Conservation (phyloP, 2,113 vertebrate species). For the Telmatochromis brichardi region DNA sequence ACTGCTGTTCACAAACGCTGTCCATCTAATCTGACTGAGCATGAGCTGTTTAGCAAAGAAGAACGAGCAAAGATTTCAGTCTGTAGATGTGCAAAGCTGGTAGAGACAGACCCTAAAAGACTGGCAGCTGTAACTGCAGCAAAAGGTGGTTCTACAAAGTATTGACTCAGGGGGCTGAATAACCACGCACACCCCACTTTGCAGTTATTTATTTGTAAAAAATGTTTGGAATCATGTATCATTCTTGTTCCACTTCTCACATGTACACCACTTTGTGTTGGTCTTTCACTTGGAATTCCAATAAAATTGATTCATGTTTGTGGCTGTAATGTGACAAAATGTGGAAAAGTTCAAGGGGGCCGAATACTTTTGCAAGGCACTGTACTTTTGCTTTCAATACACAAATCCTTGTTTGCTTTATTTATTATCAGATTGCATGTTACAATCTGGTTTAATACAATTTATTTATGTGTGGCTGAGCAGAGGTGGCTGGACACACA, state of each 20-base stretch:
- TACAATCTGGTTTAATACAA: neutral
- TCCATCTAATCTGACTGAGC: too few species aligned
- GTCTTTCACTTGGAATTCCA: neutral
- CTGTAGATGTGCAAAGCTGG: neutral
- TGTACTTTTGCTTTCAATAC: neutral
- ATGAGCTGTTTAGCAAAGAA: neutral
- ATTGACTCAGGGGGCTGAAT: neutral
- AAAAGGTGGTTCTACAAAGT: neutral
- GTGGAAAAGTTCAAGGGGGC: neutral
- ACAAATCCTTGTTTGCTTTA: neutral
- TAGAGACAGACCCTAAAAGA: accelerated
- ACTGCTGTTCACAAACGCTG: too few species aligned
- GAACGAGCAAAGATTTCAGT: accelerated
- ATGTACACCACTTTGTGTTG: accelerated
- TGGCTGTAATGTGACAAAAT: neutral
- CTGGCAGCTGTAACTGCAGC: neutral
- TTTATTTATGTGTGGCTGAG: neutral
- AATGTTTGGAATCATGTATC: neutral
- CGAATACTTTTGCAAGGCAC: neutral
- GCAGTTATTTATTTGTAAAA: neutral
- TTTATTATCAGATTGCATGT: neutral
- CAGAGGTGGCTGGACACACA: neutral
- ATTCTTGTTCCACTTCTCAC: neutral
- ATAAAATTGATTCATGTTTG: neutral
- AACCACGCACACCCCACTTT: accelerated